Base-by-base conservation (phyloP, 2,113 vertebrate species). In the Pithys albifrons region DNA sequence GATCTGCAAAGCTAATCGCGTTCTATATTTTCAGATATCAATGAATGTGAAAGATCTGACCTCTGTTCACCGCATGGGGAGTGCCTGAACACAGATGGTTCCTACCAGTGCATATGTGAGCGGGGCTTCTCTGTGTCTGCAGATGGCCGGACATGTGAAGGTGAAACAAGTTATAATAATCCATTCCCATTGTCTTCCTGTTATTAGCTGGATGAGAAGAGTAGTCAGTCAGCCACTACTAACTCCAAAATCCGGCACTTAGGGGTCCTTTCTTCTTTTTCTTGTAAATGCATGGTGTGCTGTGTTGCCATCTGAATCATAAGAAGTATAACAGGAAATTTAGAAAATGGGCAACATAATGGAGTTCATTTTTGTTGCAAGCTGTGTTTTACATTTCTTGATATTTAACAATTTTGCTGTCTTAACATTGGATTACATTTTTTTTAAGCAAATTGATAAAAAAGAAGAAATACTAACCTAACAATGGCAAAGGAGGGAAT, bases 41-140 rank as follows among this genome's bases (percentile, higher is more conserved):
- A 99, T 48, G 99, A 99, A 93, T 99, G 99, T 96, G 91, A 98
- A 96, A 57, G 97, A 97, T 88, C 98, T 6, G 98, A 99, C 46
- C 97, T 98, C 72, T 99, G 99, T 33, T 97, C 96, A 24, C 98
- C 98, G 29, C 98, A 99, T 0, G 99, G 99, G 15, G 97, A 98
- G n/a, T 99, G 99, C 96, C 95, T 99, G 4, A 99, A 99, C 97
- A 98, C 98, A 0, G 98, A 98, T 5, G 99, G 99, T 9, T 99
- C 98, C 70, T 99, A 99, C 94, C 91, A 98, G 61, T 99, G 99
- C 88, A 82, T 98, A 54, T 99, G 99, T 39, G 98, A 99, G 48
- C 97, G 93, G 27, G 99, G 99, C 49, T 99, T 99, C 92, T 96
- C 98, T 5, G 89, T 98, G 82, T 98, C 98, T 91, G 33, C 96